phyloP scores from a whole-genome alignment of 2,888 invertebrate species.

The Stictocephala bisonia region DNA sequence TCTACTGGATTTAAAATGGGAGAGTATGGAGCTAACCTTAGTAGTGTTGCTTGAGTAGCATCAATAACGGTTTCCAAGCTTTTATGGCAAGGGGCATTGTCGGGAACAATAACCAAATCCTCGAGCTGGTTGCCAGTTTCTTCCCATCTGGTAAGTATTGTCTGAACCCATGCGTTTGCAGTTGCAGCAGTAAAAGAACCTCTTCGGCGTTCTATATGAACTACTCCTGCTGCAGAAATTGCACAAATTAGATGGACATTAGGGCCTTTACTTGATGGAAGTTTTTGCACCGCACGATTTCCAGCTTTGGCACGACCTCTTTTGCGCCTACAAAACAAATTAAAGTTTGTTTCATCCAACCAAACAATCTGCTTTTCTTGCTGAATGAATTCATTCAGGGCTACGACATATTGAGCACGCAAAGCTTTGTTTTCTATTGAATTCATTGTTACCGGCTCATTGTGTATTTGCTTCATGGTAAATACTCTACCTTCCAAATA shows the following conservation, averaged over 20 bases:
- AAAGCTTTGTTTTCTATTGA: neutral
- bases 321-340: constrained; percentile 4
- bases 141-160: constrained; percentile 11
- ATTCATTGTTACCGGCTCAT: constrained; percentile 20
- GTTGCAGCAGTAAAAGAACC: constrained; percentile 12
- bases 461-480: neutral
- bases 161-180: neutral
- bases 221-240: constrained; percentile 10
- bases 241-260: constrained; percentile 27
- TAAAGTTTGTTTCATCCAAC: constrained; percentile 14
- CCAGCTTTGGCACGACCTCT: constrained; percentile 9
- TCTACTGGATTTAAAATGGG: constrained; percentile 41
- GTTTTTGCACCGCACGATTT: neutral
- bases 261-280: constrained; percentile 8
- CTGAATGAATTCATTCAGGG: neutral
- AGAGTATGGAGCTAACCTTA: constrained; percentile 50
- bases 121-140: constrained; percentile 21
- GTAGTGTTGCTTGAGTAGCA: constrained; percentile 42
- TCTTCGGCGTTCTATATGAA: neutral
- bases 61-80: constrained; percentile 3
- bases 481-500: constrained; percentile 17
- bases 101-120: constrained; percentile 16
- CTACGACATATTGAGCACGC: constrained; percentile 7
- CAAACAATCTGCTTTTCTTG: neutral
- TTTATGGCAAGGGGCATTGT: constrained; percentile 17